phyloP scores from a whole-genome alignment of 2,113 vertebrate species.

The Phalacrocorax aristotelis region DNA sequence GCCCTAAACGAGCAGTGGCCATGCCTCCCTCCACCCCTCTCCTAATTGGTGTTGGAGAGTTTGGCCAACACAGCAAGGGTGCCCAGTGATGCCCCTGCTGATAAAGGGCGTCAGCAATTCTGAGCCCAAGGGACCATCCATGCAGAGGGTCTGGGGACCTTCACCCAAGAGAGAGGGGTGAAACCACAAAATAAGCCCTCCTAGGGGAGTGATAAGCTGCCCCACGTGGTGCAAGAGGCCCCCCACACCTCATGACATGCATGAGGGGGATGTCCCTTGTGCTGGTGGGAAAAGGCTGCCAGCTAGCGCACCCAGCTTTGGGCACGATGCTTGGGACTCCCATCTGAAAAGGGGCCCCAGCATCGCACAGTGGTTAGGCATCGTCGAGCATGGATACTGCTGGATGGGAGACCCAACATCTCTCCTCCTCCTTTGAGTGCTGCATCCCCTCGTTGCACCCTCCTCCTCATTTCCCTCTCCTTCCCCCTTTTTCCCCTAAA shows the following conservation, averaged over 20 bases:
- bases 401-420: neutral
- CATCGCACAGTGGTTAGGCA: fast-evolving
- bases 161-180: fast-evolving
- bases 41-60: fast-evolving
- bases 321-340: neutral
- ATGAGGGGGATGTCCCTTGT: fast-evolving
- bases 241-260: fast-evolving
- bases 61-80: neutral
- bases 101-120: neutral
- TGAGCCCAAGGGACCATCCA: neutral
- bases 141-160: neutral
- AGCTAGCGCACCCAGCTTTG: neutral
- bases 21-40: neutral
- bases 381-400: fast-evolving
- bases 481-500: neutral
- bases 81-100: neutral
- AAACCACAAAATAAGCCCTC: neutral
- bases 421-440: fast-evolving
- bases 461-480: neutral
- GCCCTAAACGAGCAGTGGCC: fast-evolving
- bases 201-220: neutral
- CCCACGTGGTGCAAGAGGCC: neutral
- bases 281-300: neutral
- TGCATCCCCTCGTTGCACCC: fast-evolving
- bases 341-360: neutral